Base-by-base conservation (phyloP, 2,113 vertebrate species). In the Oxygymnocypris stewartii region DNA sequence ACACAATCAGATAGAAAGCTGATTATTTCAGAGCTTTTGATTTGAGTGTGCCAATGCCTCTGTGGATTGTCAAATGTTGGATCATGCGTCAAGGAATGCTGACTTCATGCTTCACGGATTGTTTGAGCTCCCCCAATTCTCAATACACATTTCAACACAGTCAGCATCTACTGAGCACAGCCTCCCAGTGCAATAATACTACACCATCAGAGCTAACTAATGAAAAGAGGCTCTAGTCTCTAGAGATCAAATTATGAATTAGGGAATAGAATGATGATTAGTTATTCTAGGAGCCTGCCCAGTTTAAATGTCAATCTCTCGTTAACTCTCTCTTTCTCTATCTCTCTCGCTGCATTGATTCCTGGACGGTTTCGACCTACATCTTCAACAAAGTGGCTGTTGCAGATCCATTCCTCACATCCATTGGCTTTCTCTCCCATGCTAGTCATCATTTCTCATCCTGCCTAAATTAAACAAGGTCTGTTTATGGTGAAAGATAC, bases 391-490 rank as follows among this genome's bases (percentile, higher is more conserved):
- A 69, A 85, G 84, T 76, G 54, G 85, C 76, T 81, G 78, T 67
- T 67, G 85, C 44, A 75, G 79, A 86, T 84, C 63, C 71, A 85
- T 87, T 82, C 79, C 28, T 78, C 59, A 35, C 69, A 82, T 51
- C 54, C 23, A 47, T 54, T 82, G 67, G 51, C 81, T 85, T 59
- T 80, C 40, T 57, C 77, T 59, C 54, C 23, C 42, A 80, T 42
- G 13, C 59, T 23, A 40, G 78, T 73, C 71, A 65, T 73, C 51
- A 14, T 54, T 87, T 79, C 42, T 40, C 74, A 25, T 79, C 25
- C 83, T 20, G 54, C 74, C 74, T 83, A 92, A 91, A 93, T 92
- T 89, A 93, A 93, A 90, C 69, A 92, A 42, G 59, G 57, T 47
- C 23, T 47, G 16, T 57, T 84, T 82, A 8, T 75, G 13, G n/a